Conservation (phyloP, 1,140 invertebrate species). For the Drosophila repleta region DNA sequence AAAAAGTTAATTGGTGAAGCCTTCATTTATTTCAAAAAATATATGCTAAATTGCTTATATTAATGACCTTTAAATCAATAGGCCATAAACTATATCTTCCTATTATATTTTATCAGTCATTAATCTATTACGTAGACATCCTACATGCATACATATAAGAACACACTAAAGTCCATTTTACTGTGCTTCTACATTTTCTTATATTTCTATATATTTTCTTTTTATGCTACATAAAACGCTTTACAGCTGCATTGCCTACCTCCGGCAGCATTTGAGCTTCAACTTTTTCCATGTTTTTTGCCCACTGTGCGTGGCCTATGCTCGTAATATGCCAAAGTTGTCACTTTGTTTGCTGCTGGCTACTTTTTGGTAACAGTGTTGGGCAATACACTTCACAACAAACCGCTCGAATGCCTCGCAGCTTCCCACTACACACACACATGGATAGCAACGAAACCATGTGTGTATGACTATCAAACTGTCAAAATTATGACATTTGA, state of each 20-base stretch:
- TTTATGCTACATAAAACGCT: not conserved
- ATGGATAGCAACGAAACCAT: slow-evolving; percentile 11
- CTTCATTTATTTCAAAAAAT: no score
- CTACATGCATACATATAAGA: no score
- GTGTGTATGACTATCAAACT: slow-evolving; percentile 74
- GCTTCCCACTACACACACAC: slow-evolving; percentile 26
- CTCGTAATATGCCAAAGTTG: slow-evolving; percentile 50
- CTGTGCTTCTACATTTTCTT: no score
- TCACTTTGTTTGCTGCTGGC: slow-evolving; percentile 51
- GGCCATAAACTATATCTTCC: no score
- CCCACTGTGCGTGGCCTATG: slow-evolving; percentile 11
- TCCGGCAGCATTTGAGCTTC: no score
- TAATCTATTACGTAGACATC: no score
- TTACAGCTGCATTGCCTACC: not conserved
- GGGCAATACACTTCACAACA: slow-evolving; percentile 52
- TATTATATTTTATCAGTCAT: no score
- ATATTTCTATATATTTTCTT: no score
- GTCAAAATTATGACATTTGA: slow-evolving; percentile 83
- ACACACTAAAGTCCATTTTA: no score
- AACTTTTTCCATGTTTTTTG: not conserved
- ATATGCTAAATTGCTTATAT: no score
- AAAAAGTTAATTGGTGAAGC: no score
- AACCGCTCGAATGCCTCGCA: slow-evolving; percentile 30
- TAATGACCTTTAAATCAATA: no score
- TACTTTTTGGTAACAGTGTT: slow-evolving; percentile 65